Conservation (phyloP, 2,888 invertebrate genomes). For the Axea sp. region DNA sequence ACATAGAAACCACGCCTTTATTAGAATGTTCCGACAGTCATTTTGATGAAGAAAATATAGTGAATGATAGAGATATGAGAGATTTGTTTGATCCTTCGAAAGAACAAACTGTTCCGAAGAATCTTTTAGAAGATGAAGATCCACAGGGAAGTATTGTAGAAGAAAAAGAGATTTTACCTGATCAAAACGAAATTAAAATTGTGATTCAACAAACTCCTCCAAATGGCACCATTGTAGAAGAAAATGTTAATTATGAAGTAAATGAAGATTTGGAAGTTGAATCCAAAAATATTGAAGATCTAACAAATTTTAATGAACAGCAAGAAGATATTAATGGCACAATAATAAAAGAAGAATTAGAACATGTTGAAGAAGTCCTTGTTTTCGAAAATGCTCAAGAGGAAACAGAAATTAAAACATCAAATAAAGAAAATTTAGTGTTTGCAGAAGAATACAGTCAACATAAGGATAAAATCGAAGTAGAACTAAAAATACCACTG, state of each 20-base stretch:
- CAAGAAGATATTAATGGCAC: no score
- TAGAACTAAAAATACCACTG: no score
- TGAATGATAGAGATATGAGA: constrained; percentile 19
- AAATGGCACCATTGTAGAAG: neutral
- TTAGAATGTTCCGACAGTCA: constrained; percentile 29
- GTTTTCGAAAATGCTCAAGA: no score
- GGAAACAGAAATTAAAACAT: no score
- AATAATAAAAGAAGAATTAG: no score
- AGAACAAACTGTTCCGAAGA: constrained; percentile 29
- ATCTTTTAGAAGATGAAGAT: constrained; percentile 38
- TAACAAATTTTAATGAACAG: no score
- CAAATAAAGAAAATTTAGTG: no score
- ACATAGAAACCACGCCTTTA: constrained; percentile 47
- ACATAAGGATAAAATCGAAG: no score
- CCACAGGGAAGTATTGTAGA: constrained; percentile 12
- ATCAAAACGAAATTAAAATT: neutral
- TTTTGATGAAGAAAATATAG: constrained; percentile 26
- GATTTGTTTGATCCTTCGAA: constrained; percentile 42
- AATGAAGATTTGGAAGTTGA: neutral
- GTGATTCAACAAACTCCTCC: neutral
- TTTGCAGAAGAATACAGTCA: no score
- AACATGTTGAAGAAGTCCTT: neutral
- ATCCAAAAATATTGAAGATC: neutral
- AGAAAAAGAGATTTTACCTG: neutral
- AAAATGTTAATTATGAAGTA: neutral